These are phyloP conservation scores for Acanthaster planci DNA, from an alignment of 35 echinoderm and acorn worm species.

Conservation along the genomic window DNA sequence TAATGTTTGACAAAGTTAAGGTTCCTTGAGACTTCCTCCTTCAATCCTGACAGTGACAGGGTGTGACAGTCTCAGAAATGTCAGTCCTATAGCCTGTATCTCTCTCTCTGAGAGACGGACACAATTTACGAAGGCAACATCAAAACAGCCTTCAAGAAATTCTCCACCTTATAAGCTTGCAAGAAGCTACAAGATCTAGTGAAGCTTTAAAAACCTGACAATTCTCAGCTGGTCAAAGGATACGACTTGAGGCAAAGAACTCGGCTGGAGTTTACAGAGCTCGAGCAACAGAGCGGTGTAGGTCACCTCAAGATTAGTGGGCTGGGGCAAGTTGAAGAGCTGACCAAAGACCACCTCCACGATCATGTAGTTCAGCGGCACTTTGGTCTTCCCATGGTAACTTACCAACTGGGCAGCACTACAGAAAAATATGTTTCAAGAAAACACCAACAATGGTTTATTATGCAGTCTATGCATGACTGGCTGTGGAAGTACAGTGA, in stretches of 20 bases:
- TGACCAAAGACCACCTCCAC: constrained; percentile 82
- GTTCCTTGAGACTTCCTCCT: not conserved
- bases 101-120: too few species aligned
- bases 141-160: too few species aligned
- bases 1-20: constrained; percentile 37
- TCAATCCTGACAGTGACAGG: too few species aligned
- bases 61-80: too few species aligned
- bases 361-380: constrained; percentile 95
- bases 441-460: constrained; percentile 21
- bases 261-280: constrained; percentile 92
- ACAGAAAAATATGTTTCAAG: not conserved
- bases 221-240: constrained; percentile 38
- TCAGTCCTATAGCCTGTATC: too few species aligned
- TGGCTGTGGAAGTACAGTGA: too few species aligned
- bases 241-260: constrained; percentile 96
- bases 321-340: constrained; percentile 71
- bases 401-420: constrained; percentile 93
- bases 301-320: constrained; percentile 58
- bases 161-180: too few species aligned
- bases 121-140: too few species aligned
- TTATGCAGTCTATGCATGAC: too few species aligned
- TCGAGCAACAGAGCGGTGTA: constrained; percentile 81
- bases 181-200: too few species aligned
- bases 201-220: too few species aligned
- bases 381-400: constrained; percentile 79